phyloP scores from a whole-genome alignment of 2,797 vertebrate species.

The Enteromius mattozi region DNA sequence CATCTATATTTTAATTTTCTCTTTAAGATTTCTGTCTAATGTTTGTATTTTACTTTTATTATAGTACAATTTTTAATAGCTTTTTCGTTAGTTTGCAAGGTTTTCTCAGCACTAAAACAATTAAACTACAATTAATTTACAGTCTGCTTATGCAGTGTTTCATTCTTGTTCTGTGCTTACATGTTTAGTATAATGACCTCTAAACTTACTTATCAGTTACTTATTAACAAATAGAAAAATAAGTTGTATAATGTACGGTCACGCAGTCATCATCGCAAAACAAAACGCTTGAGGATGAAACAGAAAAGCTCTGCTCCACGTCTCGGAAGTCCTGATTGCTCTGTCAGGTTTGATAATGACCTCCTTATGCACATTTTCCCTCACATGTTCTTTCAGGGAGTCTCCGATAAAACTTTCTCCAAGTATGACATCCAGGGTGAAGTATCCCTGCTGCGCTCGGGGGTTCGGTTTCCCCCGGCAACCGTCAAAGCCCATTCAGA shows the following conservation, averaged over 20 bases:
- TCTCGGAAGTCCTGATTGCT: no score
- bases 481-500: constrained; percentile 45
- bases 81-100: neutral
- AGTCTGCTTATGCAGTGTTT: neutral
- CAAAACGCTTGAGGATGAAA: neutral
- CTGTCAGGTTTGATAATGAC: constrained; percentile 7
- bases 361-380: neutral
- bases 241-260: neutral
- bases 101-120: neutral
- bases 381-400: neutral
- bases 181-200: neutral
- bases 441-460: constrained; percentile 5
- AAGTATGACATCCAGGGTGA: constrained; percentile 7
- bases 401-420: neutral
- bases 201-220: neutral
- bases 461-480: constrained; percentile 43
- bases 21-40: neutral
- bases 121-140: neutral
- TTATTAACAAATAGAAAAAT: no score
- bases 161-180: neutral
- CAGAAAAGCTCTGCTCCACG: neutral
- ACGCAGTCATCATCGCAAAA: neutral
- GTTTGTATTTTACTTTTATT: neutral
- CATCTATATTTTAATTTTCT: neutral
- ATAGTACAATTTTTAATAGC: neutral